phyloP scores from a whole-genome alignment of 2,797 vertebrate genomes.

The Rhinella marina region DNA sequence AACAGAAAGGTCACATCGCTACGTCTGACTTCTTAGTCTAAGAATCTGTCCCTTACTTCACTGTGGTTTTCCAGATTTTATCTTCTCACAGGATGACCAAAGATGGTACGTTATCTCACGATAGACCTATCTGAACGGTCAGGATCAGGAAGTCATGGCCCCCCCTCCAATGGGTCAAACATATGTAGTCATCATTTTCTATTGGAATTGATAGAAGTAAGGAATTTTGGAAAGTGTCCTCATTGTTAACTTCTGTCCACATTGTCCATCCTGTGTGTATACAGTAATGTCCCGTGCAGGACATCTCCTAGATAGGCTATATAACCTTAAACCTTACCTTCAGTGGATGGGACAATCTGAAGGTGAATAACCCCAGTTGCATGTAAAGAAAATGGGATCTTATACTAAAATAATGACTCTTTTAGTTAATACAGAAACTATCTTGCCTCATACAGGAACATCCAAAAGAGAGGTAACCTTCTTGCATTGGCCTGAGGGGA shows the following conservation, averaged over 20 bases:
- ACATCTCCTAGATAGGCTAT: no score
- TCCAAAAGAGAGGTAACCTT: no score
- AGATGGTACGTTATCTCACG: neutral
- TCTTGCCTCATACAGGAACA: no score
- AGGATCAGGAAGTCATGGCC: neutral
- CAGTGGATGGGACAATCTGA: no score
- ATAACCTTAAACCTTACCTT: no score
- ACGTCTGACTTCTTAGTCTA: constrained; percentile 14
- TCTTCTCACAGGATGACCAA: neutral
- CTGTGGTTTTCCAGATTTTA: neutral
- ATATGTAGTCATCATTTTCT: neutral
- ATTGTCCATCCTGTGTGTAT: no score
- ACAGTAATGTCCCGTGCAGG: no score
- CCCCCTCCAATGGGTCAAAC: no score
- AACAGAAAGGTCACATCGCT: constrained; percentile 23
- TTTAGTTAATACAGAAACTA: neutral
- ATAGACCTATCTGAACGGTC: neutral
- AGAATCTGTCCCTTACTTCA: neutral
- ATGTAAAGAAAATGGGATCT: neutral
- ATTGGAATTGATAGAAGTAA: neutral
- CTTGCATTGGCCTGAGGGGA: no score
- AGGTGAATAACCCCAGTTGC: no score
- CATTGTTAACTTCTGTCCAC: no score
- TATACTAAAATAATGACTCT: neutral
- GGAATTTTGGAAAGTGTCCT: no score